These are phyloP conservation scores for Echinarachnius parma DNA, from an alignment of 53 echinoderm and acorn worm genomes.

Conservation along the genomic window DNA sequence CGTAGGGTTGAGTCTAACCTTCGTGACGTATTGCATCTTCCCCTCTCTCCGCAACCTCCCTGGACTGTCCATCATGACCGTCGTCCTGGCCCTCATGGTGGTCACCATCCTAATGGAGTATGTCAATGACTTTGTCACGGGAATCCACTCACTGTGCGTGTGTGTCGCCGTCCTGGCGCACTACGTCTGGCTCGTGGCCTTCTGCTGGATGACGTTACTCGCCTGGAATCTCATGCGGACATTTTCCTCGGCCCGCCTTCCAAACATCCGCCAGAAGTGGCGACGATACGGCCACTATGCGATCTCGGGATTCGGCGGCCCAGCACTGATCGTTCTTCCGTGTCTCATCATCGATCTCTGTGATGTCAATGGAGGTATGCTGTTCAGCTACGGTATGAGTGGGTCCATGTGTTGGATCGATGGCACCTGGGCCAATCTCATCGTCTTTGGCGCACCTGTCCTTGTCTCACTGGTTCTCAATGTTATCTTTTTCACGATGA, in stretches of 20 bases:
- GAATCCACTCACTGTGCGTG: background rate
- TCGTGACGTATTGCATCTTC: constrained; percentile 6
- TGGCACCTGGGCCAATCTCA: constrained; percentile 2
- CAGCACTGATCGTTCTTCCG: background rate
- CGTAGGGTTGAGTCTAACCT: background rate
- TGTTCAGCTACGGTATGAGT: constrained; percentile 3
- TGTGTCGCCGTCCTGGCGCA: constrained; percentile 3
- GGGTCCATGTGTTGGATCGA: constrained; percentile 5
- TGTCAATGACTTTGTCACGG: constrained; percentile 3
- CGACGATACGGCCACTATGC: background rate
- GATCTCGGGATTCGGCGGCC: background rate
- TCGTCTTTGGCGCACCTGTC: background rate
- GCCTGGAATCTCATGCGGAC: constrained; percentile 14
- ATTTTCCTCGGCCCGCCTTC: background rate
- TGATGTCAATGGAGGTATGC: background rate
- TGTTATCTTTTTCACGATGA: background rate
- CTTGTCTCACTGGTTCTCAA: constrained; percentile 1
- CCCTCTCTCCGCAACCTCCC: constrained; percentile 3
- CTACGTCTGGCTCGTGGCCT: background rate
- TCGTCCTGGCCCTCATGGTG: constrained; percentile 1
- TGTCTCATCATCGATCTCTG: constrained; percentile 15
- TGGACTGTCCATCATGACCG: constrained; percentile 8
- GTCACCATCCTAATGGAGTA: background rate
- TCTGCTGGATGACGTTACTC: constrained; percentile 10
- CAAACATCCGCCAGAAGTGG: background rate